Conservation (phyloP, 2,888 invertebrate species). For the Serripes groenlandicus region DNA sequence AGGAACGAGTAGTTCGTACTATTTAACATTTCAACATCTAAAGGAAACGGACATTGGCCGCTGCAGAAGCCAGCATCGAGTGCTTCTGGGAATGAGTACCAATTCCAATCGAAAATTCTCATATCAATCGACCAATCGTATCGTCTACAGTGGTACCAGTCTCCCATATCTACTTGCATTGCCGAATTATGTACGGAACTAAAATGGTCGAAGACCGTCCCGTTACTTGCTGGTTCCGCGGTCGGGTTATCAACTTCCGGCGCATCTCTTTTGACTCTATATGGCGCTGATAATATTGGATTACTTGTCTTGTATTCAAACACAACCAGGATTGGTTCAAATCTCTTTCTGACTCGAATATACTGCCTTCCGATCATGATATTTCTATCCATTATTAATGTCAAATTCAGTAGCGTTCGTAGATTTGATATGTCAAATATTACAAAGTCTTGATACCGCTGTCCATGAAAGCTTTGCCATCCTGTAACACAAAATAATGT, state of each 20-base stretch:
- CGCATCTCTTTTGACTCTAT: neutral
- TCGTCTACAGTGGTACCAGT: slow-evolving; percentile 30
- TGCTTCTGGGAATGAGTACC: slow-evolving; percentile 31
- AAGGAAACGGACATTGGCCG: slow-evolving; percentile 37
- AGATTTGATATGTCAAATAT: slow-evolving; percentile 47
- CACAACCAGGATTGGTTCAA: slow-evolving; percentile 34
- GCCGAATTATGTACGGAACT: neutral
- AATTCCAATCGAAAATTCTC: slow-evolving; percentile 28
- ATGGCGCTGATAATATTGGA: neutral
- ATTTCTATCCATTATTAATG: neutral
- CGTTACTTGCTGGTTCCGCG: neutral
- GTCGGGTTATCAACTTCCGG: neutral
- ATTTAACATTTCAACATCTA: slow-evolving; percentile 25
- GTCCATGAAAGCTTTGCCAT: neutral
- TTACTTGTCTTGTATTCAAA: slow-evolving; percentile 35
- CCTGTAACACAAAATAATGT: neutral
- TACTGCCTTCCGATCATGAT: neutral
- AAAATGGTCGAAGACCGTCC: neutral
- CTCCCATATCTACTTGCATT: neutral
- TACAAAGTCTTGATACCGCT: slow-evolving; percentile 24
- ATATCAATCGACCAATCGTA: slow-evolving; percentile 49
- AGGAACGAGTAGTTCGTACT: slow-evolving; percentile 54
- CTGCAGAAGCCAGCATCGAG: slow-evolving; percentile 42
- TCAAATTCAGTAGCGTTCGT: neutral
- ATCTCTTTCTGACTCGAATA: slow-evolving; percentile 13